Percentiles rank a stretch among this genome's conserved stretches.
These are phyloP conservation scores for Zaprionus ornatus DNA, from an alignment of 1,140 invertebrate species.

Conservation along the genomic window DNA sequence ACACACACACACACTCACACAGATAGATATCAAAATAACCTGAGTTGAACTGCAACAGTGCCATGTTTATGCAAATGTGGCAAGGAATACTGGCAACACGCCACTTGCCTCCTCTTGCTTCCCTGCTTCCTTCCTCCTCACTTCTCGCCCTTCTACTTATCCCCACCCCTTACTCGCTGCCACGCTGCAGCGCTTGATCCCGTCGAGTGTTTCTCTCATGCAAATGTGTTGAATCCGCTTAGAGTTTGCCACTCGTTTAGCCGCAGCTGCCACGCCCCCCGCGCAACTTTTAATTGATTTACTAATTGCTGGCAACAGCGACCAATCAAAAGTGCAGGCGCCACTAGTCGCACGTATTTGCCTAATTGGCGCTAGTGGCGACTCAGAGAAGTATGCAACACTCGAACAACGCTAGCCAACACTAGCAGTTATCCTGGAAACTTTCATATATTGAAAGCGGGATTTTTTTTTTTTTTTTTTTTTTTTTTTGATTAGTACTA, in stretches of 20 bases:
- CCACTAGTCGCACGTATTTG: constrained; percentile 16
- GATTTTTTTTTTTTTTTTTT: too few relatives aligned
- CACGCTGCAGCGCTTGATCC: not conserved
- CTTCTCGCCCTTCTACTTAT: not conserved
- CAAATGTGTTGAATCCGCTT: constrained; percentile 1
- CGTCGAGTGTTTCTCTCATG: not conserved
- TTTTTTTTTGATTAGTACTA: too few relatives aligned
- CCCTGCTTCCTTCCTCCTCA: not conserved
- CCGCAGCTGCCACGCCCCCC: not conserved
- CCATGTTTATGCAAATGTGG: constrained; percentile 6
- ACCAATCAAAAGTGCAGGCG: constrained; percentile 33
- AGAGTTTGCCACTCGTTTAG: not conserved
- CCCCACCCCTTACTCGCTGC: not conserved
- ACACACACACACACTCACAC: constrained; percentile 1
- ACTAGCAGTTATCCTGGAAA: too few relatives aligned
- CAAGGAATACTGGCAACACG: not conserved
- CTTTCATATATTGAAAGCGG: too few relatives aligned
- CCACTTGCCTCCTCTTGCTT: not conserved
- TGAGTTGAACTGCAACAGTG: constrained; percentile 37
- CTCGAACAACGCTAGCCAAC: not conserved
- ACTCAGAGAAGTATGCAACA: not conserved
- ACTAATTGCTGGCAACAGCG: constrained; percentile 42
- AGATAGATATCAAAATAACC: constrained; percentile 13
- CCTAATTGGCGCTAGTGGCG: constrained; percentile 7
- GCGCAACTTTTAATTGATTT: constrained; percentile 50